Conservation (phyloP, 2,888 invertebrate species). For the Heliconius ismenius region DNA sequence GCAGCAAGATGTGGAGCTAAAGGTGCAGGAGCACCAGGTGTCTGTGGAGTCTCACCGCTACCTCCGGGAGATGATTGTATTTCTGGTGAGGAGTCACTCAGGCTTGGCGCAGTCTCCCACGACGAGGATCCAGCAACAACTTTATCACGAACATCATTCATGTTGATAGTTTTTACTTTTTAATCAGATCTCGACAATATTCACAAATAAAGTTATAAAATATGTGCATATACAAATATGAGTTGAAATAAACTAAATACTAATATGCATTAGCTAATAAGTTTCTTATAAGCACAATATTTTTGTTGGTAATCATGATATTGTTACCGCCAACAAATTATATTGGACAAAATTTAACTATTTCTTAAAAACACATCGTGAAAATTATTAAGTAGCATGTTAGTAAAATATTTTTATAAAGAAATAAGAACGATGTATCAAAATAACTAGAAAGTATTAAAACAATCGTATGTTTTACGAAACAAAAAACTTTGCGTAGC, state of each 20-base stretch:
- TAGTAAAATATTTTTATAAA: conserved; percentile 44
- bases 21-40: conserved; percentile 82
- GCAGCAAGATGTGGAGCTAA: conserved; percentile 74
- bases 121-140: conserved; percentile 75
- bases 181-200: conserved; percentile 30
- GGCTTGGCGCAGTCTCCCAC: conserved; percentile 70
- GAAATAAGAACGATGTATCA: conserved; percentile 43
- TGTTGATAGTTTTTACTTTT: conserved; percentile 54
- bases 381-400: conserved; percentile 47
- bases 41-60: conserved; percentile 78
- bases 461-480: conserved; percentile 60
- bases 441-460: conserved; percentile 45
- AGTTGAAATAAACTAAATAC: conserved; percentile 17
- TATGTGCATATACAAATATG: neutral
- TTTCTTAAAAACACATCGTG: conserved; percentile 55
- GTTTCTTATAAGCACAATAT: conserved; percentile 63
- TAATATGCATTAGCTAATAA: conserved; percentile 51
- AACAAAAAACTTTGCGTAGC: conserved; percentile 66
- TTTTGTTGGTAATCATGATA: conserved; percentile 63
- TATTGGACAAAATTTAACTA: conserved; percentile 51
- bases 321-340: conserved; percentile 68
- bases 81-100: conserved; percentile 75
- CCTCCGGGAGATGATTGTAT: conserved; percentile 72
- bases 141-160: conserved; percentile 81
- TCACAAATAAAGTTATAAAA: conserved; percentile 32